Evolutionary conservation across 2,888 invertebrate genomes (phyloP), one percentile per base, ranked within the genome.

Genomic region (Gerris lacustris): DNA sequence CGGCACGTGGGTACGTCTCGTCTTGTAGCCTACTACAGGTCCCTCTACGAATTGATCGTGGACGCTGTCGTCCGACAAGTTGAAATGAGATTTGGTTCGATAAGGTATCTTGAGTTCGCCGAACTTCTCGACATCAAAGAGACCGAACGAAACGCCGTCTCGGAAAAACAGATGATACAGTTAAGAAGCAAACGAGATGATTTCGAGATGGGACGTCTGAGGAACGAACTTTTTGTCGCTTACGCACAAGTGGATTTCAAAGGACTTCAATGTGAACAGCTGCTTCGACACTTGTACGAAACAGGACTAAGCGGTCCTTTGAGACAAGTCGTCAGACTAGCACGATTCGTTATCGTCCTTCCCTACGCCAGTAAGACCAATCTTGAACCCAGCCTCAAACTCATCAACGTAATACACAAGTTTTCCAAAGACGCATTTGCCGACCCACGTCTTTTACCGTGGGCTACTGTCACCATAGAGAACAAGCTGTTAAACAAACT

Each of bases 91-190:
- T 55, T 55, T 5, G 15, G 55, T 55, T 9, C 55, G 55, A 55
- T 55, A 9, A 55, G 15, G 55, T 55, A 9, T 15, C 15, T 55
- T 2, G 55, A 55, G 15, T 55, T 11, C 15, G 9, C 11, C 15
- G 55, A 55, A 55, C 55, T 55, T 55, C 9, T 55, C 9, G 55
- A 55, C 55, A 55, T 55, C 55, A 55, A 55, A 55, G 55, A 55
- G 9, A 55, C 11, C 55, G 55, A 55, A 9, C 55, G 55, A 11
- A 55, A 55, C 15, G 9, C 15, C 9, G 15, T 55, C 15, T 55
- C 55, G 11, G 55, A 55, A 55, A 55, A 55, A 55, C 55, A 55
- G 55, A 55, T 55, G 55, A 55, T 55, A 9, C 55, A 55, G 15
- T 55, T 55, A 5, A 55, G 55, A 55, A 55, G 4, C 15, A 55